Base-by-base conservation (phyloP, 2,888 invertebrate genomes). In the Acleris literana region DNA sequence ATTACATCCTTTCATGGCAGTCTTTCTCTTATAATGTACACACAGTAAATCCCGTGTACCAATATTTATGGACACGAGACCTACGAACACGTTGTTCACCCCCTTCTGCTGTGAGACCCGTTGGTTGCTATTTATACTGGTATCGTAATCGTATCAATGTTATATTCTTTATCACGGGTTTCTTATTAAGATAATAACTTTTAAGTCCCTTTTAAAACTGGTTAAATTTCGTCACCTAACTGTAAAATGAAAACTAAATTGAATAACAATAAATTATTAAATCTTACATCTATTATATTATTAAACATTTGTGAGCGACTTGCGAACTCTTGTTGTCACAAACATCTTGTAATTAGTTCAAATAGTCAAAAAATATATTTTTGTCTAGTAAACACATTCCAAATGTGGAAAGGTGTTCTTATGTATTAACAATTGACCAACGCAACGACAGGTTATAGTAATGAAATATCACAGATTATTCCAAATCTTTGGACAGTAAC, bases 331-430 rank as follows among this genome's bases (percentile, higher is more conserved):
- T 85, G 84, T 85, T 83, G 87, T 87, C 88, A 90, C 90, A 90
- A 88, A 87, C 82, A 83, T 86, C 82, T 76, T 86, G 90, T 85
- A 89, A 90, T 88, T 88, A 88, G 86, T 86, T 90, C 91, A 91
- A 89, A 88, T 90, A 88, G 91, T 93, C 92, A 92, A 93, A 93
- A 93, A 93, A 93, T 93, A 93, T 93, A 93, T 89, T 90, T 89
- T 92, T 88, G 91, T 92, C 86, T 90, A 87, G 83, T 83, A 82
- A 85, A 86, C 90, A 90, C 85, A 81, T 83, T 84, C 84, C 87
- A 73, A 76, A 76, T 79, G 73, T 75, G 76, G 85, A 85, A 85
- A 86, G 18, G 87, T 86, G 88, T 81, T 82, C 83, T 86, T 90
- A 89, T 87, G 88, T 82, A 87, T 87, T 88, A 90, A 92, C 91